Percentiles rank a stretch among this genome's conserved stretches.
These are phyloP conservation scores for Gulo gulo DNA, from an alignment of 2,113 vertebrate genomes.

Conservation along the genomic window DNA sequence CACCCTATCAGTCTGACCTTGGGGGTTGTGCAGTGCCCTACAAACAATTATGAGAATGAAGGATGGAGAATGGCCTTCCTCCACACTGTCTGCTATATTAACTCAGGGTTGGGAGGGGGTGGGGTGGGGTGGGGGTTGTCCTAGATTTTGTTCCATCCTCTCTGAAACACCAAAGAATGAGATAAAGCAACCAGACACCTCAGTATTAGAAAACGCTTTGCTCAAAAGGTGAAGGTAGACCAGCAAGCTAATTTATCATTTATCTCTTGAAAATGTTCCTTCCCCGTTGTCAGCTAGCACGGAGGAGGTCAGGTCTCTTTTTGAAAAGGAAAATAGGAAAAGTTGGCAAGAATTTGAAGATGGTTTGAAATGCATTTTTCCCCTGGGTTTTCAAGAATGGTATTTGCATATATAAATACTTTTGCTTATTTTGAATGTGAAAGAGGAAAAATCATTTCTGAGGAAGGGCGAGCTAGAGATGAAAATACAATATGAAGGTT, in stretches of 20 bases:
- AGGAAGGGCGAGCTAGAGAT: background rate
- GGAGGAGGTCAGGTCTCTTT: background rate
- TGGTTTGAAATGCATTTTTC: background rate
- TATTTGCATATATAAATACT: background rate
- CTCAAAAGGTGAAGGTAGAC: background rate
- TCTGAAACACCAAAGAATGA: constrained; percentile 43
- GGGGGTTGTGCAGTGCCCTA: background rate
- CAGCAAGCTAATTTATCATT: background rate
- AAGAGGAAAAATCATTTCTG: constrained; percentile 35
- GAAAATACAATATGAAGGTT: background rate
- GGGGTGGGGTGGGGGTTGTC: background rate
- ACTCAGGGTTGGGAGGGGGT: background rate
- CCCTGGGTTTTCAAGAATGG: background rate
- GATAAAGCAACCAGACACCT: background rate
- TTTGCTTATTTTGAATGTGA: background rate
- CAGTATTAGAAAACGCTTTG: constrained; percentile 15
- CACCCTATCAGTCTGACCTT: background rate
- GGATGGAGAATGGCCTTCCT: background rate
- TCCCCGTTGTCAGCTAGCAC: background rate
- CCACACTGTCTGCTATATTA: background rate
- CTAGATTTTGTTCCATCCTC: constrained; percentile 30
- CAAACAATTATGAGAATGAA: background rate
- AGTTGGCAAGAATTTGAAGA: background rate
- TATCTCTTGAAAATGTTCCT: background rate
- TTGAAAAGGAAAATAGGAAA: background rate